Evolutionary conservation across 2,888 invertebrate genomes (phyloP).

Genomic region (Dolomedes plantarius): DNA sequence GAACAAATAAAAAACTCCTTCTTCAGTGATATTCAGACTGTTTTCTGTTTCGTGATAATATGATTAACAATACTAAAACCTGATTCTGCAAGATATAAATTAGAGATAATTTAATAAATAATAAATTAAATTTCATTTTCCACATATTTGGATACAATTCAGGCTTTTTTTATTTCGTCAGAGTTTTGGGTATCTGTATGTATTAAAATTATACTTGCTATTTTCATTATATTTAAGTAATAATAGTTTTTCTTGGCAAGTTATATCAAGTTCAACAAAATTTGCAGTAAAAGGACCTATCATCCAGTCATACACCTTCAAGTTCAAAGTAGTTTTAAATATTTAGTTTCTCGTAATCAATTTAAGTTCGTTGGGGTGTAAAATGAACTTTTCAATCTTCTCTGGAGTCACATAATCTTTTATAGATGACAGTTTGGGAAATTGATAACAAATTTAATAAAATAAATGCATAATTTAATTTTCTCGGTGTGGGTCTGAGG

Average conservation of each 20-base stretch:
- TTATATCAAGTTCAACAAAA: background rate
- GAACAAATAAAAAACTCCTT: background rate
- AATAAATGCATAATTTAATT: too few species aligned
- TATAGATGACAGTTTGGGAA: too few species aligned
- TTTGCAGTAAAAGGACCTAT: background rate
- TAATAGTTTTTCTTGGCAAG: background rate
- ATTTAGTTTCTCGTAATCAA: background rate
- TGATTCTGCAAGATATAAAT: background rate
- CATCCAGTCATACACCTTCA: background rate
- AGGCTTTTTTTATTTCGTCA: background rate
- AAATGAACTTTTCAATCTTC: too few species aligned
- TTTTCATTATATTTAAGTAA: background rate
- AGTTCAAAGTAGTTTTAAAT: background rate
- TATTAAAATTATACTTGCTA: background rate
- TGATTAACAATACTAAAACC: background rate
- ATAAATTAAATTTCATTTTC: background rate
- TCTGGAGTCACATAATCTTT: too few species aligned
- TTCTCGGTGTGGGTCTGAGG: too few species aligned
- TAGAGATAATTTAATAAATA: background rate
- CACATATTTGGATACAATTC: background rate
- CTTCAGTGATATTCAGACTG: background rate
- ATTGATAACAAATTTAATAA: too few species aligned
- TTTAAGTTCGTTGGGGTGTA: background rate
- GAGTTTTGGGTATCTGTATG: background rate
- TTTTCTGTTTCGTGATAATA: background rate